These are phyloP conservation scores for Falco rusticolus DNA, from an alignment of 2,797 vertebrate species.

Conservation along the genomic window DNA sequence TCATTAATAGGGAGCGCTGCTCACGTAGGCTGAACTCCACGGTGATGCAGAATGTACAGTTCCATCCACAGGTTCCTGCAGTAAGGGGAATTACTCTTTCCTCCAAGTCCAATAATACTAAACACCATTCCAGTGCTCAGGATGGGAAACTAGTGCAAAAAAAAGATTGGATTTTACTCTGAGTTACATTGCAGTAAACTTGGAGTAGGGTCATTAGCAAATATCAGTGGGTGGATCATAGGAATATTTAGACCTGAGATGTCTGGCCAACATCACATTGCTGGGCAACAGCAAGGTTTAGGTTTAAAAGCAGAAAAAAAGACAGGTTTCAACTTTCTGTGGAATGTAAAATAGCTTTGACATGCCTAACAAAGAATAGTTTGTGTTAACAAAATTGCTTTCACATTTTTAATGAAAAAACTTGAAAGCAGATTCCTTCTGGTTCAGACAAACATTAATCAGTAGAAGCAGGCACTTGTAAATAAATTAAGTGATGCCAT, in stretches of 20 bases:
- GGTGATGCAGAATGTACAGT: not conserved
- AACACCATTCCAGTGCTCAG: not conserved
- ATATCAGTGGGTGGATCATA: not conserved
- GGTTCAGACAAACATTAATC: conserved; percentile 65
- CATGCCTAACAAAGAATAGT: conserved; percentile 27
- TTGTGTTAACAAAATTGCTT: conserved; percentile 64
- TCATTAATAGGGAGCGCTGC: not conserved
- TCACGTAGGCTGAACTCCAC: not conserved
- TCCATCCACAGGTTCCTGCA: not conserved
- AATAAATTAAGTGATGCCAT: conserved; percentile 70
- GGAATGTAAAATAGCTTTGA: conserved; percentile 16
- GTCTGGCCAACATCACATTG: not conserved
- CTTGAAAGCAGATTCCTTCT: conserved; percentile 55
- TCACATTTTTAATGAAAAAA: conserved; percentile 65
- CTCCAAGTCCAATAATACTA: not conserved
- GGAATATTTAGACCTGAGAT: not conserved
- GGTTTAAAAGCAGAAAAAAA: conserved; percentile 16
- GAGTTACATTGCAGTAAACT: not conserved
- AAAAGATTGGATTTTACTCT: not conserved
- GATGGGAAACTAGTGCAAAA: not conserved
- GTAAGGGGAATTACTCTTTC: not conserved
- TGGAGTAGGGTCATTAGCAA: not conserved
- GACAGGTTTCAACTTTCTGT: conserved; percentile 32
- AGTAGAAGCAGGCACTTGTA: conserved; percentile 57
- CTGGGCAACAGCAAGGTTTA: not conserved